A percentile compares a stretch with the other conserved stretches of the same genome.
These are phyloP conservation scores for Telmatochromis sp. DNA, from an alignment of 2,113 vertebrate genomes.

Conservation along the genomic window DNA sequence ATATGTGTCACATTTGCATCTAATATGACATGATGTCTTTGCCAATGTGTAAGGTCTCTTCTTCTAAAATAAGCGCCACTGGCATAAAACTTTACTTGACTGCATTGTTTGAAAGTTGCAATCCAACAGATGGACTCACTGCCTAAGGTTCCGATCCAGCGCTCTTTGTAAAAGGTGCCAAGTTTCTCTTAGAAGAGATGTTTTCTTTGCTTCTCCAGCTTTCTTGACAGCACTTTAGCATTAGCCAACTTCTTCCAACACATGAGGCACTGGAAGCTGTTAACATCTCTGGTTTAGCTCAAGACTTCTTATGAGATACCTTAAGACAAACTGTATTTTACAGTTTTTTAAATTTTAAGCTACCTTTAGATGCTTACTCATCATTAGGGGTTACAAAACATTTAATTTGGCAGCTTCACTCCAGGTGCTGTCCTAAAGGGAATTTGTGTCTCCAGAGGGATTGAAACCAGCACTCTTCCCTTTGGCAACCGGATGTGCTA, in stretches of 20 bases:
- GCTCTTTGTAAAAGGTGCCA: not conserved
- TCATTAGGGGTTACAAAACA: not conserved
- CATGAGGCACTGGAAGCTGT: not conserved
- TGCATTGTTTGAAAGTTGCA: not conserved
- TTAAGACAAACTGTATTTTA: not conserved
- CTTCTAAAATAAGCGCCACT: not conserved
- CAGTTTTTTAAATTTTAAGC: not conserved
- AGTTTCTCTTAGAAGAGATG: not conserved
- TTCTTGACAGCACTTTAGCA: not conserved
- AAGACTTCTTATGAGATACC: not conserved
- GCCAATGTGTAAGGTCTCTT: not conserved
- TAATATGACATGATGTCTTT: not conserved
- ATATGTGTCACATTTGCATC: not conserved
- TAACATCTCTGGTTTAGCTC: not conserved
- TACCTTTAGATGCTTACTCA: not conserved
- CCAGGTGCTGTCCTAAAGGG: not conserved
- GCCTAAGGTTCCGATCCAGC: not conserved
- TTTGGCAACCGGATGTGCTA: not conserved
- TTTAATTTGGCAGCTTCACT: not conserved
- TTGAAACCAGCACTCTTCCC: not conserved
- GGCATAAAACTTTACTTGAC: not conserved
- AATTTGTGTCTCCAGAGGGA: not conserved
- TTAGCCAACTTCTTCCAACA: not conserved
- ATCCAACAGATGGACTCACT: not conserved
- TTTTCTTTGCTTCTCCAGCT: not conserved